These are phyloP conservation scores for Craniophora ligustri DNA, from an alignment of 2,888 invertebrate species.

Conservation along the genomic window DNA sequence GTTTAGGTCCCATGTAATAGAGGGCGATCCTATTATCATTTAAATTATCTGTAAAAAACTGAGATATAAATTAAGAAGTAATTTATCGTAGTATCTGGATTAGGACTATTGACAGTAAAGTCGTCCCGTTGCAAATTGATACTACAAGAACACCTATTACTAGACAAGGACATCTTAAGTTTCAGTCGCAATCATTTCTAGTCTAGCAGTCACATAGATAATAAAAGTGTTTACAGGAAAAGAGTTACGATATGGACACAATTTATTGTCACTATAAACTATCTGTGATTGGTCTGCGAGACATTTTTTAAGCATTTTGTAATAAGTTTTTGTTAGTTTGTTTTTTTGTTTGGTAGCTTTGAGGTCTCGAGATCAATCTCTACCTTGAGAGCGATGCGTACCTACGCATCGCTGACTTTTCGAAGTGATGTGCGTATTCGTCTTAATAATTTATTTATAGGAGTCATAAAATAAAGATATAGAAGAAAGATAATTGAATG, in stretches of 20 bases:
- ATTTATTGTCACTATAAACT: slow-evolving; percentile 44
- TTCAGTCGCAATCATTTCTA: slow-evolving; percentile 42
- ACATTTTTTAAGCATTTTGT: slow-evolving; percentile 8
- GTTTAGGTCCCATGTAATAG: too few relatives aligned
- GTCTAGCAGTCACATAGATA: slow-evolving; percentile 35
- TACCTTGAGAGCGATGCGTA: too few relatives aligned
- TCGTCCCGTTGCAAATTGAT: too few relatives aligned
- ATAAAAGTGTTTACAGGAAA: slow-evolving; percentile 57
- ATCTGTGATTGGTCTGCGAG: slow-evolving; percentile 8
- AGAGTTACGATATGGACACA: slow-evolving; percentile 29
- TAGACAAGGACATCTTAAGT: slow-evolving; percentile 24
- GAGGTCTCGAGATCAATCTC: too few relatives aligned
- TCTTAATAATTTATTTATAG: too few relatives aligned
- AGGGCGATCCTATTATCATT: too few relatives aligned
- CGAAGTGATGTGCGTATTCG: too few relatives aligned
- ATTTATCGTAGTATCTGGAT: not conserved
- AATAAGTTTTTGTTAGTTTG: not conserved
- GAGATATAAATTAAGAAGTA: not conserved
- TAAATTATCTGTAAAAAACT: not conserved
- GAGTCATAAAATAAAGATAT: too few relatives aligned
- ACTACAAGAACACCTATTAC: slow-evolving; percentile 34
- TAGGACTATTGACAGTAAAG: not conserved
- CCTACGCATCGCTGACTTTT: too few relatives aligned
- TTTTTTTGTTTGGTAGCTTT: not conserved
- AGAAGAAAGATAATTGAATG: too few relatives aligned